Percentiles rank a stretch among this genome's conserved stretches.
phyloP scores from a whole-genome alignment of 2,888 invertebrate genomes.

The Nemapogon koenigi region DNA sequence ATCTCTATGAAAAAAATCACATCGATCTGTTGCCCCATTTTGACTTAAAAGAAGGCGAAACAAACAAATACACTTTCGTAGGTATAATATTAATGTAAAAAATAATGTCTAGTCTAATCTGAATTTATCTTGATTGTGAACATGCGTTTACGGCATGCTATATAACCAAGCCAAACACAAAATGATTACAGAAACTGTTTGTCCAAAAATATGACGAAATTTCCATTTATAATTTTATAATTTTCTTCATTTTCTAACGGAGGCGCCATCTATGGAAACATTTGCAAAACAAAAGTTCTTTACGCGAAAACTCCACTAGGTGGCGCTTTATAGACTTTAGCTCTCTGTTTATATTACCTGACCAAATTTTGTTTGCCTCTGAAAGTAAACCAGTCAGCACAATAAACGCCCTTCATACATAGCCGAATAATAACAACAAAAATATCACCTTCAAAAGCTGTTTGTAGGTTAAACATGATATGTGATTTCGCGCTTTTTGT shows the following conservation, averaged over 20 bases:
- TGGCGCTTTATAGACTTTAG: slow-evolving; percentile 34
- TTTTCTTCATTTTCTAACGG: not conserved
- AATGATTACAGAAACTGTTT: too few relatives aligned
- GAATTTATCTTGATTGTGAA: too few relatives aligned
- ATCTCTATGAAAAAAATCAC: too few relatives aligned
- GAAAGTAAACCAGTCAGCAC: slow-evolving; percentile 6
- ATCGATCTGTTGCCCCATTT: too few relatives aligned
- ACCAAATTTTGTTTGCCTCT: slow-evolving; percentile 29
- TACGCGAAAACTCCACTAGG: slow-evolving; percentile 33
- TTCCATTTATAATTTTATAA: slow-evolving; percentile 2
- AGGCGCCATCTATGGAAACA: not conserved
- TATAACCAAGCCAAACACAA: too few relatives aligned
- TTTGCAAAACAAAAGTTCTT: not conserved
- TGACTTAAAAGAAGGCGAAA: too few relatives aligned
- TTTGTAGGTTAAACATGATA: slow-evolving; percentile 63
- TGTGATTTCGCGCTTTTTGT: slow-evolving; percentile 52
- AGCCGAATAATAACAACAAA: slow-evolving; percentile 57
- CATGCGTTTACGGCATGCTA: too few relatives aligned
- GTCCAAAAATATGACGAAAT: too few relatives aligned
- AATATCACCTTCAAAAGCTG: slow-evolving; percentile 64
- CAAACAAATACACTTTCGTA: too few relatives aligned
- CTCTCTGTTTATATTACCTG: slow-evolving; percentile 30
- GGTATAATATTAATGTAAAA: too few relatives aligned
- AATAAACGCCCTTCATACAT: slow-evolving; percentile 19
- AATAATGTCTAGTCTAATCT: too few relatives aligned